A percentile compares a stretch with the other conserved stretches of the same genome.
These are phyloP conservation scores for Recurvirostra avosetta DNA, from an alignment of 2,113 vertebrate species.

Conservation along the genomic window DNA sequence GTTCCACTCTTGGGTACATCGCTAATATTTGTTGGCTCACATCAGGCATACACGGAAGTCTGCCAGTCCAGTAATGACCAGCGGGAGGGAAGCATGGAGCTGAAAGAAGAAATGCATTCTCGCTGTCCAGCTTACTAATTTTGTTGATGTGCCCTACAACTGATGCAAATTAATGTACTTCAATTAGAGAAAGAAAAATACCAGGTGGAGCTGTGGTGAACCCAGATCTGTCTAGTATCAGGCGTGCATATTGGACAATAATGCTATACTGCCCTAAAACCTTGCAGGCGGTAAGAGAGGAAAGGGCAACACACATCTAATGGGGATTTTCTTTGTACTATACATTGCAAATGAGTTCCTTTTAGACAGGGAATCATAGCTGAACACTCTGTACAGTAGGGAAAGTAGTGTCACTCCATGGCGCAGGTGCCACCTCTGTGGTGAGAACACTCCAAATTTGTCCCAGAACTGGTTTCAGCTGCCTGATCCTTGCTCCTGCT, in stretches of 20 bases:
- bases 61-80: rapidly evolving
- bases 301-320: background rate
- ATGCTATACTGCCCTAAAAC: background rate
- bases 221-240: background rate
- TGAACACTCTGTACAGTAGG: background rate
- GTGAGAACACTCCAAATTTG: background rate
- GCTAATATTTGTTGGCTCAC: background rate
- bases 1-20: background rate
- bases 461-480: background rate
- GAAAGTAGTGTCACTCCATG: background rate
- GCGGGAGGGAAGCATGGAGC: background rate
- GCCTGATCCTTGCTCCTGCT: background rate
- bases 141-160: background rate
- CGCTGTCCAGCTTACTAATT: background rate
- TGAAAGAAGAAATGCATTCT: background rate
- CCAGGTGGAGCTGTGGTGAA: background rate
- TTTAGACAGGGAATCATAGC: background rate
- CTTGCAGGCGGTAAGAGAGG: background rate
- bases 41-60: background rate
- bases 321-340: background rate
- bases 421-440: background rate
- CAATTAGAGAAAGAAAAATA: background rate
- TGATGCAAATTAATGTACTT: background rate
- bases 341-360: background rate
- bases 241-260: background rate